Base-by-base conservation (phyloP, 2,888 invertebrate genomes). In the Dione vanillae region DNA sequence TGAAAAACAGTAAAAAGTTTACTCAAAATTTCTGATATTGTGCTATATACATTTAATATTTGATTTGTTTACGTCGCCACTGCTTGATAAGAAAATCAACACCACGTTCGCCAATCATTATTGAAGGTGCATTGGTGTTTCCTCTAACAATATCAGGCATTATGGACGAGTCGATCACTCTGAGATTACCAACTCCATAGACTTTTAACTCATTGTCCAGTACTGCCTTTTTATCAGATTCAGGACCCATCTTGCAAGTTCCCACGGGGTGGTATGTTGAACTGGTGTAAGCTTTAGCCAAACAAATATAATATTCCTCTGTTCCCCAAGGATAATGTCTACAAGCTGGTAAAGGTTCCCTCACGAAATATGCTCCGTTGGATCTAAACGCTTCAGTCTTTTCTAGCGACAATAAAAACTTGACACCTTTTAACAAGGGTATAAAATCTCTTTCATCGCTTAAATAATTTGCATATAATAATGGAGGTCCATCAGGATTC, bases 91-190 rank as follows among this genome's bases (percentile, higher is more conserved):
- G 70, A 0, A 87, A 73, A 65, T 78, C 82, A 0, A 79, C 86
- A 0, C 87, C 90, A 67, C 79, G 73, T 14, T 78, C 78, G 0
- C 73, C 78, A 37, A 78, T 75, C 77, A 78, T 73, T 8, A 78
- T 74, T 7, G 71, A 92, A 0, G 97, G 96, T 0, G 96, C 97
- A 79, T 97, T 97, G 0, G 97, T 97, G 82, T 97, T 97, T 0
- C 96, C 97, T 73, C 96, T 96, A 0, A 96, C 91, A 37, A 97
- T 95, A 0, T 86, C 89, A 0, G 97, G 97, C 97, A 97, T 97
- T 49, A 97, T 95, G 9, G 96, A 96, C 0, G 96, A 95, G 82
- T 97, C 97, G 0, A 95, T 95, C 0, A 97, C 96, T 67, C 97
- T 91, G 0, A 96, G 80, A 1, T 93, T 86, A 12, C 77, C 65